Evolutionary conservation across 2,113 vertebrate genomes (phyloP).

Genomic region (Falco punctatus): DNA sequence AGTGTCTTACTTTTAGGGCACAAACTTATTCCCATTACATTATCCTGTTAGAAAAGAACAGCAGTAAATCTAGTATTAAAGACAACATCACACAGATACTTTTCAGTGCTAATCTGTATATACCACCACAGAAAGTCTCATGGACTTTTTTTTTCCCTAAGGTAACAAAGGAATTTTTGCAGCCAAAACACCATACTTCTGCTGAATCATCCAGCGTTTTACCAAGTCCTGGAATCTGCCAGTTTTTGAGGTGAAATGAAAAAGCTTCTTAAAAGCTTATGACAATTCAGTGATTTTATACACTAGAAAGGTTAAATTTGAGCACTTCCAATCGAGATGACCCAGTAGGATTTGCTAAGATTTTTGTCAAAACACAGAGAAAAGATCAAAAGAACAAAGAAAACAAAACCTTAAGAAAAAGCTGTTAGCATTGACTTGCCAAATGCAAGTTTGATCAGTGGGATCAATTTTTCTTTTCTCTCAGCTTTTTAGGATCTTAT

Average conservation of each 20-base stretch:
- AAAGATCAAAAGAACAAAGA: not conserved
- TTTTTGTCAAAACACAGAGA: not conserved
- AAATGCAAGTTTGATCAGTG: not conserved
- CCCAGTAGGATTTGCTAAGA: not conserved
- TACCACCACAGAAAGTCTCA: not conserved
- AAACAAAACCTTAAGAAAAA: not conserved
- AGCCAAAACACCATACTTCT: not conserved
- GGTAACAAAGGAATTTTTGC: not conserved
- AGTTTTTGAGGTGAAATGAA: not conserved
- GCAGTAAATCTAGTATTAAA: not conserved
- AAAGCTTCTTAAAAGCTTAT: not conserved
- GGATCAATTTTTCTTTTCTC: not conserved
- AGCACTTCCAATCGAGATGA: not conserved
- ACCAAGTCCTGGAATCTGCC: not conserved
- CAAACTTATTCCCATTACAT: not conserved
- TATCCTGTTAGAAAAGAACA: not conserved
- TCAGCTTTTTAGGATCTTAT: not conserved
- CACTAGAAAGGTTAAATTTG: not conserved
- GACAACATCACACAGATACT: not conserved
- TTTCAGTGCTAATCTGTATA: not conserved
- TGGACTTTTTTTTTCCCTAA: not conserved
- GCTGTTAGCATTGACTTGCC: not conserved
- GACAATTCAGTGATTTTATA: not conserved
- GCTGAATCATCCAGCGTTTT: not conserved
- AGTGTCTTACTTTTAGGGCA: not conserved